Base-by-base conservation (phyloP, 2,113 vertebrate species). In the Phylloscopus trochiloides region DNA sequence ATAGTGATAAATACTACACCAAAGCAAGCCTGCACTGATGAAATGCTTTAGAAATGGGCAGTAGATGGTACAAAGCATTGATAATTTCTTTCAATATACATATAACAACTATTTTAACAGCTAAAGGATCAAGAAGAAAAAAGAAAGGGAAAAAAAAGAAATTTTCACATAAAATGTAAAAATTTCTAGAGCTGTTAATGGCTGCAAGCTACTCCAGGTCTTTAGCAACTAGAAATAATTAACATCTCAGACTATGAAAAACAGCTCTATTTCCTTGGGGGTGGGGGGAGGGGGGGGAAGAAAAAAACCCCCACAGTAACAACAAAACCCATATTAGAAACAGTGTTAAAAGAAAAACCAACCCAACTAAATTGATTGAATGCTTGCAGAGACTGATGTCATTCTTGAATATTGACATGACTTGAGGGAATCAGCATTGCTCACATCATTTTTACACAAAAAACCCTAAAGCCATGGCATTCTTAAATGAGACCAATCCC, bases 211-310 rank as follows among this genome's bases (percentile, higher is more conserved):
- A n/a, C 63, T 47, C 58, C 38, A 59, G 26, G 34, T 71, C 40
- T 84, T 58, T 2, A 70, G 26, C 25, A 70, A 52, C 20, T 14
- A 91, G 50, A 94, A 76, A 65, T 29, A 85, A 93, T 50, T 92
- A 82, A 75, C 17, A 76, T 43, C n/a, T 21, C 26, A 82, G 40
- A 68, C 54, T 68, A 76, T 7, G 22, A 81, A 87, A 85, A 95
- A 17, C 40, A 77, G 8, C 32, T 72, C 26, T n/a, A 17, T 70
- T 40, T 43, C 67, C 54, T 34, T 8, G 4, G 17, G 21, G 2
- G 2, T 1, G 22, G 38, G 11, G 12, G 12, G 38, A 40, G 38
- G 12, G 17, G 21, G 3, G 2, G 1, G 16, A 32, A 55, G 20
- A 55, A 55, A 54, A 21, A 14, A 34, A 42, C 25, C 0, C 6